phyloP scores from a whole-genome alignment of 2,797 vertebrate genomes.

The Pteronotus mesoamericanus region DNA sequence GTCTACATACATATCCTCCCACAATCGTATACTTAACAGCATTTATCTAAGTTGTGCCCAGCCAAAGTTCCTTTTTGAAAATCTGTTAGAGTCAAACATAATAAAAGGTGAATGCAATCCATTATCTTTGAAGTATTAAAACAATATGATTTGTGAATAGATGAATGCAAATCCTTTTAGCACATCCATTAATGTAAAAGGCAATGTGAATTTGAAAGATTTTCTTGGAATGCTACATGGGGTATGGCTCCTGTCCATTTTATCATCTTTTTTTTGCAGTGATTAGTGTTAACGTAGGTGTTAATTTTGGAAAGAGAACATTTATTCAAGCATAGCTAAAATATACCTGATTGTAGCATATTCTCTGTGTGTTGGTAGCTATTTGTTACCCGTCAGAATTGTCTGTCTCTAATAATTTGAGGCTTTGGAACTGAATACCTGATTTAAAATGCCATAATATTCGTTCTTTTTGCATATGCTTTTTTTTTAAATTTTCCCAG shows the following conservation, averaged over 20 bases:
- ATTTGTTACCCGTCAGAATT: background rate
- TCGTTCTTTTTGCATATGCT: background rate
- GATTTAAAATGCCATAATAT: background rate
- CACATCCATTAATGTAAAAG: conserved; percentile 13
- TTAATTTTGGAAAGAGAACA: conserved; percentile 5
- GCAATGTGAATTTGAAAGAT: background rate
- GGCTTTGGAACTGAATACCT: background rate
- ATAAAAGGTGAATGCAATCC: background rate
- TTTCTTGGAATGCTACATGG: background rate
- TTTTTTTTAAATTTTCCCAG: background rate
- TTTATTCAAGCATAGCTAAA: background rate
- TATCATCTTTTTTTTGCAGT: background rate
- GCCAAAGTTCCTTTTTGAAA: background rate
- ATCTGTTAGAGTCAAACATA: conserved; percentile 7
- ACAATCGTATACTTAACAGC: background rate
- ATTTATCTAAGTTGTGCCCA: background rate
- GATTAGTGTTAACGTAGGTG: background rate
- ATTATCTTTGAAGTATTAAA: conserved; percentile 24
- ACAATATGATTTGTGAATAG: background rate
- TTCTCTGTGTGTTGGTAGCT: background rate
- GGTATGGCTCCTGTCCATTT: background rate
- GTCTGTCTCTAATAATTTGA: background rate
- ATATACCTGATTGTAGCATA: background rate
- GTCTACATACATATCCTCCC: background rate
- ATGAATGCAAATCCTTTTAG: background rate